Evolutionary conservation across 2,113 vertebrate species (phyloP).

Genomic region (Poeciliopsis retropinna): DNA sequence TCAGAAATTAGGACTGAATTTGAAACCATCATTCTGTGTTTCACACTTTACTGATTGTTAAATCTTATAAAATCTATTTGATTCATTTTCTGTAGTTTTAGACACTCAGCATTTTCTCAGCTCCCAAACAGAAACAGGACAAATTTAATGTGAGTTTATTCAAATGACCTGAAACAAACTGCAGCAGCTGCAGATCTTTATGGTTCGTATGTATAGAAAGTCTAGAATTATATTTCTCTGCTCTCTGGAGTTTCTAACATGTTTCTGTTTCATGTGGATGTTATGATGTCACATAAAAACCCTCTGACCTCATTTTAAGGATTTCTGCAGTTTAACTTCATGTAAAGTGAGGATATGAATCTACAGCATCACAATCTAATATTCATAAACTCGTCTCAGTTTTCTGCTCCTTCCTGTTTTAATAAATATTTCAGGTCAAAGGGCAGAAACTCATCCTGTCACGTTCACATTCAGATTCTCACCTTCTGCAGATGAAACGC

Average conservation of each 20-base stretch:
- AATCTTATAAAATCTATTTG: too few species aligned
- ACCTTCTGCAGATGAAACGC: neutral
- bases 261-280: too few species aligned
- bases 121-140: neutral
- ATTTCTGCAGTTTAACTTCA: neutral
- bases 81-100: too few species aligned
- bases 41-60: too few species aligned
- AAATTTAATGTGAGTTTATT: neutral
- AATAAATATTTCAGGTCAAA: conserved; percentile 32
- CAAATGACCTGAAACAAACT: neutral
- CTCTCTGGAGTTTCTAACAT: too few species aligned
- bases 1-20: neutral
- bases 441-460: conserved; percentile 18
- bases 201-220: too few species aligned
- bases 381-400: conserved; percentile 20
- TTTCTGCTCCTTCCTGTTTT: conserved; percentile 1
- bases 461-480: conserved; percentile 29
- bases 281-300: too few species aligned
- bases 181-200: neutral
- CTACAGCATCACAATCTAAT: conserved; percentile 24
- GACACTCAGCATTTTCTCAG: neutral
- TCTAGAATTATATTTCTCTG: too few species aligned
- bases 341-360: neutral
- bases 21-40: neutral
- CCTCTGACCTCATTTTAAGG: neutral